Percentiles rank a stretch among this genome's conserved stretches.
Conservation (phyloP, 1,140 invertebrate genomes). For the Drosophila suzukii region DNA sequence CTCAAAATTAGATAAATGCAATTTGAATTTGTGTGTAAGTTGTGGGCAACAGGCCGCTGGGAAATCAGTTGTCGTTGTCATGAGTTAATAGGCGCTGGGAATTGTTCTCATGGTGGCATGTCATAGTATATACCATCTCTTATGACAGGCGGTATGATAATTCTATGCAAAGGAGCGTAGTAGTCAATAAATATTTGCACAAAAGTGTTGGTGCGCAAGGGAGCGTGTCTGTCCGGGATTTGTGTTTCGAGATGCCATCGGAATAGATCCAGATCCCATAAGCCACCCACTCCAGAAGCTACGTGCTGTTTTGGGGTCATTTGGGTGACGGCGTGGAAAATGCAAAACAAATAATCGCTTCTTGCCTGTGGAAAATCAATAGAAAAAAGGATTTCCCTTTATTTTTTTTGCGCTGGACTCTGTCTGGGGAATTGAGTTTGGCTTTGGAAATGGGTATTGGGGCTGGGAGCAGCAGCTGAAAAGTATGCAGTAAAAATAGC, state of each 20-base stretch:
- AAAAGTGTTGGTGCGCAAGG: conserved; percentile 36
- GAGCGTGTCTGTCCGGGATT: conserved; percentile 32
- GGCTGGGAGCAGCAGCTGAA: conserved; percentile 34
- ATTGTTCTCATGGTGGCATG: conserved; percentile 22
- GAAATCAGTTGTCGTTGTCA: conserved; percentile 77
- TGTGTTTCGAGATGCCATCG: conserved; percentile 20
- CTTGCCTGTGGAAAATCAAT: conserved; percentile 52
- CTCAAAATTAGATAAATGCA: conserved; percentile 78
- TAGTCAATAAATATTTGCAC: conserved; percentile 52
- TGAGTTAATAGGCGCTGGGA: conserved; percentile 74
- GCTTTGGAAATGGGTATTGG: neutral
- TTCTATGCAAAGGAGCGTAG: conserved; percentile 54
- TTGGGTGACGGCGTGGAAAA: conserved; percentile 62
- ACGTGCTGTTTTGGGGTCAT: conserved; percentile 46
- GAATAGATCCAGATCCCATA: neutral
- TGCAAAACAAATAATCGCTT: conserved; percentile 64
- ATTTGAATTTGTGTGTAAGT: conserved; percentile 71
- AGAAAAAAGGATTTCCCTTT: conserved; percentile 38
- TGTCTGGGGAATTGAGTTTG: conserved; percentile 56
- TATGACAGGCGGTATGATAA: conserved; percentile 48
- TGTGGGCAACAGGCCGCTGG: conserved; percentile 62
- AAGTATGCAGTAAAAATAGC: conserved; percentile 62
- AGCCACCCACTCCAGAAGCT: neutral
- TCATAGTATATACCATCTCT: neutral
- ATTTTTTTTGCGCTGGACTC: conserved; percentile 27